These are phyloP conservation scores for Myrmecobius fasciatus DNA, from an alignment of 2,113 vertebrate species.

Conservation along the genomic window DNA sequence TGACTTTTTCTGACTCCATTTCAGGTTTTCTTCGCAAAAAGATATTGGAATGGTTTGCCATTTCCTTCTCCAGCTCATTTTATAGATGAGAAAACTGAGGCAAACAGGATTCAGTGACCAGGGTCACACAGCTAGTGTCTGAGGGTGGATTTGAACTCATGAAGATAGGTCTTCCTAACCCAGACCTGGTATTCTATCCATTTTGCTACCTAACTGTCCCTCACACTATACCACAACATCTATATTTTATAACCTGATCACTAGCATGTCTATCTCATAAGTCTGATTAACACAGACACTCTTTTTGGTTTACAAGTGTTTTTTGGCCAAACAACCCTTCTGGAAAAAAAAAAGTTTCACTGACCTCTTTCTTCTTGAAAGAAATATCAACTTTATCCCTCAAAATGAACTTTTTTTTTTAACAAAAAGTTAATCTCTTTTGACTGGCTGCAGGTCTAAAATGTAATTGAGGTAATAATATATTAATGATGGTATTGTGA, in stretches of 20 bases:
- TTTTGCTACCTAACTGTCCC: background rate
- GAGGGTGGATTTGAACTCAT: background rate
- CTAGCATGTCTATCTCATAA: background rate
- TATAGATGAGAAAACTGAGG: background rate
- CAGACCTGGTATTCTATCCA: background rate
- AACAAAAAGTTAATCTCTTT: background rate
- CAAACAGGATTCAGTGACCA: background rate
- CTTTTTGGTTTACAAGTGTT: background rate
- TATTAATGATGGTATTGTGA: background rate
- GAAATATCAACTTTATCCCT: background rate
- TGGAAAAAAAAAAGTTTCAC: background rate
- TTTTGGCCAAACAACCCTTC: background rate
- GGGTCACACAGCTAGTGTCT: background rate
- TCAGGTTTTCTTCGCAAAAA: background rate
- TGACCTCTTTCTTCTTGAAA: background rate
- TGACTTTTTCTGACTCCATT: background rate
- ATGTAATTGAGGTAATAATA: background rate
- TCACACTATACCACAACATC: background rate
- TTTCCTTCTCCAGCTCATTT: background rate
- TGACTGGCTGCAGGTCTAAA: background rate
- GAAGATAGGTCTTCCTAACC: background rate
- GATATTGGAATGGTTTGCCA: background rate
- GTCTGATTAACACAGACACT: background rate
- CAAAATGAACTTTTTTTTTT: background rate
- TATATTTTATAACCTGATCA: background rate